Percentiles rank a stretch among this genome's conserved stretches.
Evolutionary conservation across 1,140 invertebrate species (phyloP).

Genomic region (Orchestia grillus): DNA sequence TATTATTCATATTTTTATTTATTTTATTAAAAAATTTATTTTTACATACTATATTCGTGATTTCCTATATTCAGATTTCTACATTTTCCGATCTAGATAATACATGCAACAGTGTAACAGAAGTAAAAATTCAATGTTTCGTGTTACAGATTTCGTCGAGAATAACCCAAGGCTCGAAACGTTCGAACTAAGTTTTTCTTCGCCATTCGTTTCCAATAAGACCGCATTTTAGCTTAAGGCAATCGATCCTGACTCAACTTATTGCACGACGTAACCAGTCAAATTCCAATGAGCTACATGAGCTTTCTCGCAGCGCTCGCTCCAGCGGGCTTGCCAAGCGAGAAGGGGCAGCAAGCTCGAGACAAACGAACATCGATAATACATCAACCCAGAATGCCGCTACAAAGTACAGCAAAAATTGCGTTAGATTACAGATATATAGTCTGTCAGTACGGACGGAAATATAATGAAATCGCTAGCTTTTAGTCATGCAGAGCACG

Average conservation of each 20-base stretch:
- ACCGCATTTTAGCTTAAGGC: background rate
- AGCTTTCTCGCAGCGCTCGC: background rate
- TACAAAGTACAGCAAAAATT: background rate
- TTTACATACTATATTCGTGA: too few relatives aligned
- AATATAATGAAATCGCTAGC: background rate
- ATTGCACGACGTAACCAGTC: background rate
- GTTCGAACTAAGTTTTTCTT: too few relatives aligned
- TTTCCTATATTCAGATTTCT: too few relatives aligned
- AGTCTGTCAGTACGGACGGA: background rate
- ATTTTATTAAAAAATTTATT: too few relatives aligned
- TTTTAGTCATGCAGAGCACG: background rate
- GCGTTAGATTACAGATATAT: background rate
- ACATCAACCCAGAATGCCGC: background rate
- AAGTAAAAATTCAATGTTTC: too few relatives aligned
- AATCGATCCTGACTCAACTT: background rate
- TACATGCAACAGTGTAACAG: too few relatives aligned
- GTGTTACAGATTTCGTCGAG: too few relatives aligned
- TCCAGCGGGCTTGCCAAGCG: background rate
- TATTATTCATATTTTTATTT: too few relatives aligned
- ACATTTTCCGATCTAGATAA: too few relatives aligned
- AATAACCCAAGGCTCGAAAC: too few relatives aligned
- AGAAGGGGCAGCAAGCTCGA: background rate
- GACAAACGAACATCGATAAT: background rate
- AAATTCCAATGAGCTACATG: background rate
- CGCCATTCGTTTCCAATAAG: background rate